phyloP scores from a whole-genome alignment of 2,113 vertebrate species.

The Micronisus gabar region DNA sequence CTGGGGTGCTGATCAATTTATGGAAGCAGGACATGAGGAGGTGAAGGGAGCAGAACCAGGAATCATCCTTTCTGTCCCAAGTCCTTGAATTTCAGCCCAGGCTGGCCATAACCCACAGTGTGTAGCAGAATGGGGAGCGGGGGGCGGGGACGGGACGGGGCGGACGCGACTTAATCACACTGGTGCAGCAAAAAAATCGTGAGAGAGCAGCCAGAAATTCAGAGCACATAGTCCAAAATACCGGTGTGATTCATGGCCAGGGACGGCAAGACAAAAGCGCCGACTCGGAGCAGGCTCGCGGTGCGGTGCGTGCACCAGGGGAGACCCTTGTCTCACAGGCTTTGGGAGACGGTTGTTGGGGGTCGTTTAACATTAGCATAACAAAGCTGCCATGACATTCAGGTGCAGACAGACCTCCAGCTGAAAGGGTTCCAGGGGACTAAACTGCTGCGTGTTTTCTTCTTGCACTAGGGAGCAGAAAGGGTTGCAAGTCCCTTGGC shows the following conservation, averaged over 20 bases:
- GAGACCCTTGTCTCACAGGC: background rate
- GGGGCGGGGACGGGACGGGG: no score
- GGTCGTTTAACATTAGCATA: rapidly evolving
- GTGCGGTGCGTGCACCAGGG: rapidly evolving
- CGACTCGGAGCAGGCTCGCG: rapidly evolving
- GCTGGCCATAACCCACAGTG: background rate
- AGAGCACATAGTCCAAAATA: background rate
- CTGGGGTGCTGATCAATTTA: background rate
- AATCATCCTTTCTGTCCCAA: background rate
- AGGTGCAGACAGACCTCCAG: background rate
- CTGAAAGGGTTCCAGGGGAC: background rate
- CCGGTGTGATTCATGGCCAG: rapidly evolving
- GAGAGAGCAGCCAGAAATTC: background rate
- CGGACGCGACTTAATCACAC: background rate
- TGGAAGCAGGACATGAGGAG: background rate
- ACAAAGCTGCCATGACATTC: background rate
- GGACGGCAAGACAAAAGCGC: background rate
- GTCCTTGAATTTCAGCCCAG: background rate
- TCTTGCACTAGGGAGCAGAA: background rate
- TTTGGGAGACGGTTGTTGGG: background rate
- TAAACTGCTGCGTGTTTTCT: background rate
- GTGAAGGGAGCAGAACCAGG: background rate
- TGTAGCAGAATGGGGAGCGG: background rate
- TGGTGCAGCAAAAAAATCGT: background rate
- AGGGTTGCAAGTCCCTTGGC: background rate